Base-by-base conservation (phyloP, 2,888 invertebrate genomes). In the Noctua janthe region DNA sequence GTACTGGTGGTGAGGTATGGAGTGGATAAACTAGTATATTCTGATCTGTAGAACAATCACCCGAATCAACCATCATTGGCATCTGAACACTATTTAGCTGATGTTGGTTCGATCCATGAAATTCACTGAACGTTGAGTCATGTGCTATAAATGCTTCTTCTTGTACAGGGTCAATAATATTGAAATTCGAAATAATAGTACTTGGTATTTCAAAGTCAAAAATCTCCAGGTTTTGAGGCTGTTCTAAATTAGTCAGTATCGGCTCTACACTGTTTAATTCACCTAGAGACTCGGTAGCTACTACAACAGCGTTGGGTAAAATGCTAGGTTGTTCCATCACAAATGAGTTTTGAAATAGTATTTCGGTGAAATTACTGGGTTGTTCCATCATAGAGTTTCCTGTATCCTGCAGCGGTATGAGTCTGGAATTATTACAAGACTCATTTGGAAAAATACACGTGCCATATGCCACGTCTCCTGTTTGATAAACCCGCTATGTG, bases 401-500 rank as follows among this genome's bases (percentile, higher is more conserved):
- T 64, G 64, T 64, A 39, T 64, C 64, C 35, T 64, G 64, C 35
- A 64, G 64, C 64, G 64, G 64, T 64, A 64, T 64, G 20, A 35
- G 64, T 64, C 64, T 64, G 64, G 64, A 64, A 64, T 64, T 64
- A 64, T 64, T 8, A 64, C 8, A 64, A 20, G 64, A 64, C 64
- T 64, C 64, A 64, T 64, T 64, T 64, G 64, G 64, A 64, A 20
- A 64, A 64, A 64, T 64, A 64, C 64, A 64, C 74, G 74, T 64
- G 47, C 49, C 59, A 56, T 43, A 15, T 49, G 70, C 0, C 49
- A 70, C 70, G 70, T 56, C 29, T 62, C 66, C 64, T 74, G 74
- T 74, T 74, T 74, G 74, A 74, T 62, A 74, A 74, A 74, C 74
- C 74, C 66, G 64, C 74, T 74, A 74, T 74, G 66, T 74, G 43